These are phyloP conservation scores for Heteractis magnifica DNA, from an alignment of 92 coral and sea anemone species.

Conservation along the genomic window DNA sequence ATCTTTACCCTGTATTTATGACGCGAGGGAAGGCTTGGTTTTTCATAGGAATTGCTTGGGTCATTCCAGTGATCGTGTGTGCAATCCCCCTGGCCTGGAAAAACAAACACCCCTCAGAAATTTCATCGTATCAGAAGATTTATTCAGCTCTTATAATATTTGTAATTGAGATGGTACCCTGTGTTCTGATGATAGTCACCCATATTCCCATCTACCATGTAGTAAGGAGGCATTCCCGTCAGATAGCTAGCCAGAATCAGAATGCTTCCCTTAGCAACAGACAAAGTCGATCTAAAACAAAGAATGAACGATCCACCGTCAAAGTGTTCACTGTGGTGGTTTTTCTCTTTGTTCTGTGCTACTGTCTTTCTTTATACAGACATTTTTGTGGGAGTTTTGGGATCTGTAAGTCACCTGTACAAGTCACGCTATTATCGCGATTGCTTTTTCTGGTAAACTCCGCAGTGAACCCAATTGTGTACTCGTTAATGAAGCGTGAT, in stretches of 20 bases:
- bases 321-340: slow-evolving; percentile 55
- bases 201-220: slow-evolving; percentile 34
- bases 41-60: slow-evolving; percentile 58
- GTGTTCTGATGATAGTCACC: slow-evolving; percentile 35
- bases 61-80: slow-evolving; percentile 43
- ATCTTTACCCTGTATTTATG: slow-evolving; percentile 59
- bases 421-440: slow-evolving; percentile 35
- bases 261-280: neutral
- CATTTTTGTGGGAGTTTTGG: slow-evolving; percentile 33
- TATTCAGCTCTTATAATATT: neutral
- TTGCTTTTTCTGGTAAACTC: slow-evolving; percentile 42
- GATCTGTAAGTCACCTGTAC: slow-evolving; percentile 13
- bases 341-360: slow-evolving; percentile 50
- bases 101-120: neutral
- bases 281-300: neutral
- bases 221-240: slow-evolving; percentile 33
- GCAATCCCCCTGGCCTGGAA: slow-evolving; percentile 50
- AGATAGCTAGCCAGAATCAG: slow-evolving; percentile 3
- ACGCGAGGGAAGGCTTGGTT: slow-evolving; percentile 47
- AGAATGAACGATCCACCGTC: slow-evolving; percentile 29
- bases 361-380: slow-evolving; percentile 51
- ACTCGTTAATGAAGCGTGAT: slow-evolving; percentile 59
- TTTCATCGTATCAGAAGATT: neutral
- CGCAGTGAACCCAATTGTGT: slow-evolving; percentile 60
- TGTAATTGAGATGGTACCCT: slow-evolving; percentile 42